phyloP scores from a whole-genome alignment of 2,888 invertebrate genomes.

The Hypsopygia costalis region DNA sequence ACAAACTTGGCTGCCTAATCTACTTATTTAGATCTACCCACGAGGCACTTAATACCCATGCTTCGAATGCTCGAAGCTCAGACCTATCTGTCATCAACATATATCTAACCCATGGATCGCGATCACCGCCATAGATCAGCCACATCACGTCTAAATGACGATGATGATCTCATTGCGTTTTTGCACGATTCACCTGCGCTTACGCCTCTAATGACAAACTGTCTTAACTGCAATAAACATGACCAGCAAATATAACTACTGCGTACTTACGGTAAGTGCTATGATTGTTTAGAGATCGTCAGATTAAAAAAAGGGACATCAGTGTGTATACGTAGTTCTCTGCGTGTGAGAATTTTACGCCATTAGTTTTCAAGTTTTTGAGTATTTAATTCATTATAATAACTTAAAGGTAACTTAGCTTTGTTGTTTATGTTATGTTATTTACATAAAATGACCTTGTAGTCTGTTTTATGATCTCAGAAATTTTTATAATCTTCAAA shows the following conservation, averaged over 20 bases:
- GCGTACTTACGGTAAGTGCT: neutral
- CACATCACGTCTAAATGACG: conserved; percentile 59
- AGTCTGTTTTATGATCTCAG: no score
- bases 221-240: no score
- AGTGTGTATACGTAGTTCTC: neutral
- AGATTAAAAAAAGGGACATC: neutral
- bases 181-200: conserved; percentile 61
- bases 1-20: neutral
- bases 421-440: conserved; percentile 1
- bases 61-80: neutral
- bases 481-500: no score
- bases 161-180: conserved; percentile 70
- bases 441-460: neutral
- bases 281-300: neutral
- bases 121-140: conserved; percentile 26
- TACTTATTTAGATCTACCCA: neutral
- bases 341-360: conserved; percentile 33
- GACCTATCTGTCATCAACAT: conserved; percentile 31
- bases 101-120: conserved; percentile 28
- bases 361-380: conserved; percentile 16
- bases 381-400: conserved; percentile 10
- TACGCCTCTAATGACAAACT: neutral
- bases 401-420: no score
- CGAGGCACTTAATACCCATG: conserved; percentile 1
- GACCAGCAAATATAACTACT: no score